These are phyloP conservation scores for Acanthopagrus latus DNA, from an alignment of 2,797 vertebrate species.

Conservation along the genomic window DNA sequence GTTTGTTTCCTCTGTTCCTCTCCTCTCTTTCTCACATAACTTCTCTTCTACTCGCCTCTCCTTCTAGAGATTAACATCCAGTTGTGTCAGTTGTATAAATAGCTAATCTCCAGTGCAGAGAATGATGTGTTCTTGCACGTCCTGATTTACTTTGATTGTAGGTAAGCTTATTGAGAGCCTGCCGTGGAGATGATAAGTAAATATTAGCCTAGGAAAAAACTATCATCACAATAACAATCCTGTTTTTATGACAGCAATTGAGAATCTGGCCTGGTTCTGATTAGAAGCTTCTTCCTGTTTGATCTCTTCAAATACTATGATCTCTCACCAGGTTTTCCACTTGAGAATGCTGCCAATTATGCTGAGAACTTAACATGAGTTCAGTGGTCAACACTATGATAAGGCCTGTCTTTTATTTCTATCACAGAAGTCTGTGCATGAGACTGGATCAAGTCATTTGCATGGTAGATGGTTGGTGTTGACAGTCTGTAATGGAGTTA, in stretches of 20 bases:
- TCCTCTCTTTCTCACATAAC: background rate
- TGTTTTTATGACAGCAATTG: background rate
- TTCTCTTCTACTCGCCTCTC: conserved; percentile 7
- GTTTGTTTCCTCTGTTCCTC: conserved; percentile 14
- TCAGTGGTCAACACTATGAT: background rate
- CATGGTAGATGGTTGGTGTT: too few species aligned
- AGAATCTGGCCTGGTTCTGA: background rate
- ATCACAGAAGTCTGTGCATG: background rate
- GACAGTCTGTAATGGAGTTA: too few species aligned
- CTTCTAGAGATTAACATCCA: conserved; percentile 25
- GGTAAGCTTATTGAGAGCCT: background rate
- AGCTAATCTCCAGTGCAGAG: conserved; percentile 8
- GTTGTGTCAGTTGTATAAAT: conserved; percentile 12
- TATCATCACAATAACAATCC: background rate
- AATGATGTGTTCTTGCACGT: background rate
- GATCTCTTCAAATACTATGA: background rate
- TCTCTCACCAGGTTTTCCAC: conserved; percentile 1
- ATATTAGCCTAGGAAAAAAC: background rate
- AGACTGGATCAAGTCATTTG: too few species aligned
- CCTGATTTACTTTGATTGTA: background rate
- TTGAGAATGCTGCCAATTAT: background rate
- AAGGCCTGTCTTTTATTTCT: background rate
- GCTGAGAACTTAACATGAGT: background rate
- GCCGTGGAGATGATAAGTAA: background rate
- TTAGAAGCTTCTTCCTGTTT: background rate